Conservation (phyloP, 2,797 vertebrate genomes). For the Falco naumanni region DNA sequence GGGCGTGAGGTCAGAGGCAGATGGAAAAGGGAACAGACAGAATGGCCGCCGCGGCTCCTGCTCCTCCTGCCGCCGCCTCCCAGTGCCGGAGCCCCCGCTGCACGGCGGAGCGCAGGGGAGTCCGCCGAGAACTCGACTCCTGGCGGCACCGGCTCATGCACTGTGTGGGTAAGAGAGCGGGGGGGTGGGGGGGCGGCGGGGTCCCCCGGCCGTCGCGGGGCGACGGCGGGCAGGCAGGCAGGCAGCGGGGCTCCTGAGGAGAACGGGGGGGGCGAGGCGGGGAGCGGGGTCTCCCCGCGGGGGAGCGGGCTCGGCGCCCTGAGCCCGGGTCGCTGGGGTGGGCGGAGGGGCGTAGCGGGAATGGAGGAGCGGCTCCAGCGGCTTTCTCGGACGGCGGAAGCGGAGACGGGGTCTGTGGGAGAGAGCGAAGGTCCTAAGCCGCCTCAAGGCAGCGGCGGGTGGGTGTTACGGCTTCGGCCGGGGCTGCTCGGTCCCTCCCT, state of each 20-base stretch:
- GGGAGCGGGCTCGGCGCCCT: background rate
- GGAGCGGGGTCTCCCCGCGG: background rate
- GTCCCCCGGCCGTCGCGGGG: background rate
- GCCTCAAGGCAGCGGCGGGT: background rate
- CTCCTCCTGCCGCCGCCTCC: constrained; percentile 85
- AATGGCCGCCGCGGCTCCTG: constrained; percentile 91
- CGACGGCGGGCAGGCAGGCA: background rate
- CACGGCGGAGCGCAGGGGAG: constrained; percentile 94
- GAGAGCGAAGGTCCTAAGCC: background rate
- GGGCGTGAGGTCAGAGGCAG: constrained; percentile 85
- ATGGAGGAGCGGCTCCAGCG: background rate
- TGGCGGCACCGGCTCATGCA: constrained; percentile 96
- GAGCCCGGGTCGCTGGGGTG: background rate
- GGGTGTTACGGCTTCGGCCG: background rate
- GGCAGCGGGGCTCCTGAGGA: background rate
- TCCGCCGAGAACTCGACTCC: constrained; percentile 97
- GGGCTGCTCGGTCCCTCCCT: background rate
- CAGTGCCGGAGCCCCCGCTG: constrained; percentile 94
- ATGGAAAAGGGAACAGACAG: constrained; percentile 87
- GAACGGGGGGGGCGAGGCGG: background rate
- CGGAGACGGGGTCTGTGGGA: background rate
- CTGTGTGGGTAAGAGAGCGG: constrained; percentile 89
- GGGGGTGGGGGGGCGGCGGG: background rate
- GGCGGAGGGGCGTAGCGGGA: background rate
- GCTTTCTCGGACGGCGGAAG: background rate